Conservation (phyloP, 2,113 vertebrate genomes). For the Hippocampus comes region DNA sequence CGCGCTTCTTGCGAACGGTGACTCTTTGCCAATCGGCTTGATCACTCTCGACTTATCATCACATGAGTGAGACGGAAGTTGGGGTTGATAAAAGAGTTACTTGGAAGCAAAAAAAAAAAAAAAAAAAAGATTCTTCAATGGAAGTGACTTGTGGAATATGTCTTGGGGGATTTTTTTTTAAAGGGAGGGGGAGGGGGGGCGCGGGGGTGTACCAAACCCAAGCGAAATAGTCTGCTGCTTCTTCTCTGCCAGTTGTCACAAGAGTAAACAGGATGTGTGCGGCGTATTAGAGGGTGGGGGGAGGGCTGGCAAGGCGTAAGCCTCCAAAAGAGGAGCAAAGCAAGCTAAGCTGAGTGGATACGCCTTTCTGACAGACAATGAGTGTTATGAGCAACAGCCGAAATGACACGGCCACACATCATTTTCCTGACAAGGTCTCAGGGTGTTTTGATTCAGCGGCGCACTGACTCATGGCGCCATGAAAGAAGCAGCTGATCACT, state of each 20-base stretch:
- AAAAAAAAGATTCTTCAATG: not conserved
- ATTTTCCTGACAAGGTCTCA: constrained; percentile 15
- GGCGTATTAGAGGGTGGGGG: constrained; percentile 52
- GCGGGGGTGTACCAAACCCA: not conserved
- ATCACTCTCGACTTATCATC: not conserved
- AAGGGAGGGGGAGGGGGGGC: constrained; percentile 14
- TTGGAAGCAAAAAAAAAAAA: not conserved
- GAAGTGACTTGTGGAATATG: constrained; percentile 7
- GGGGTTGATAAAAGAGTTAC: not conserved
- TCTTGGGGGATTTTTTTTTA: constrained; percentile 13
- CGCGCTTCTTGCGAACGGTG: not conserved
- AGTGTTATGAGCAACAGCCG: not conserved
- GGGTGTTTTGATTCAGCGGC: constrained; percentile 13
- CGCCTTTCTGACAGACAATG: constrained; percentile 5
- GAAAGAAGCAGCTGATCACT: constrained; percentile 22
- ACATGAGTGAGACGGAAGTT: not conserved
- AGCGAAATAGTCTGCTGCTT: constrained; percentile 41
- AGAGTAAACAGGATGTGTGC: constrained; percentile 73
- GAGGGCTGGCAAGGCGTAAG: constrained; percentile 1
- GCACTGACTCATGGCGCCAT: constrained; percentile 25
- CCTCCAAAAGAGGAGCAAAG: constrained; percentile 2
- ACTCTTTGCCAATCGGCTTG: not conserved
- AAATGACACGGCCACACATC: constrained; percentile 4
- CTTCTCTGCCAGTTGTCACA: constrained; percentile 56
- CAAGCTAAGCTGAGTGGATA: not conserved